phyloP scores from a whole-genome alignment of 1,140 invertebrate genomes.

The Drosophila orosa region DNA sequence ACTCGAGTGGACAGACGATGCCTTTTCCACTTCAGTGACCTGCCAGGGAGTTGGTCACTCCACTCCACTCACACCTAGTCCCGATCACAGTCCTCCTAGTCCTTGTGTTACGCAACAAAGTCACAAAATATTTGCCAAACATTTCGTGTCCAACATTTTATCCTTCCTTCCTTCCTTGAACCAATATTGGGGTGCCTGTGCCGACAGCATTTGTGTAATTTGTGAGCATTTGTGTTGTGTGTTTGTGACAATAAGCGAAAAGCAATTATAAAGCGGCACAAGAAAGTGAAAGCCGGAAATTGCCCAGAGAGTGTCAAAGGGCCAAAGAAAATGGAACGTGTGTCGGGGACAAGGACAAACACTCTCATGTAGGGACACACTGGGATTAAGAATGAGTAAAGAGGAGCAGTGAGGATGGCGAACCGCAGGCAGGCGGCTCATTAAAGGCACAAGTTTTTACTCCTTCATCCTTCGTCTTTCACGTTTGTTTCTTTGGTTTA shows the following conservation, averaged over 20 bases:
- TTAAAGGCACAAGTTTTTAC: conserved; percentile 44
- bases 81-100: background rate
- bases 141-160: conserved; percentile 54
- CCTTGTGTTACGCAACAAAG: conserved; percentile 56
- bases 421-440: conserved; percentile 53
- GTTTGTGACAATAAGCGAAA: conserved; percentile 63
- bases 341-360: conserved; percentile 15
- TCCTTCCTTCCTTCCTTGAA: conserved; percentile 29
- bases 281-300: conserved; percentile 67
- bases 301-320: conserved; percentile 47
- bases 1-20: conserved; percentile 73
- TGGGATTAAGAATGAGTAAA: background rate
- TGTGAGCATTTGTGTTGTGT: conserved; percentile 53
- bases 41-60: conserved; percentile 12
- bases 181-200: conserved; percentile 35
- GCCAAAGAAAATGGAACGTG: conserved; percentile 12
- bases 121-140: conserved; percentile 57
- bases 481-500: conserved; percentile 36
- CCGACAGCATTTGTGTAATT: conserved; percentile 60
- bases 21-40: conserved; percentile 56
- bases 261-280: conserved; percentile 64
- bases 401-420: background rate
- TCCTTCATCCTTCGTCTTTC: conserved; percentile 11
- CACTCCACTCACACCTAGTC: background rate
- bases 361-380: conserved; percentile 7